phyloP scores from a whole-genome alignment of 2,888 invertebrate species.

The Noctua comes region DNA sequence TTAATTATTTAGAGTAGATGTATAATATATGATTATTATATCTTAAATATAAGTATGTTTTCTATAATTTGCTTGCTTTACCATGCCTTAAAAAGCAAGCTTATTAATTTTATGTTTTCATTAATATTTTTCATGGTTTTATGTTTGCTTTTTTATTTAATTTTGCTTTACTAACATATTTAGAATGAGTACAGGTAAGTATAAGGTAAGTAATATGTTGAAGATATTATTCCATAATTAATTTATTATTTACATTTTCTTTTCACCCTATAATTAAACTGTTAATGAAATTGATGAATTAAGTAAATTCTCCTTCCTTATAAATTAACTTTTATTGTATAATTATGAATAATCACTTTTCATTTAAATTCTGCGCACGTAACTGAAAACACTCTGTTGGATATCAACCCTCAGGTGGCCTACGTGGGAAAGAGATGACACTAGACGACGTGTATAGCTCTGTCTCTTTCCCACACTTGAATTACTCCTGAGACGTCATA shows the following conservation, averaged over 20 bases:
- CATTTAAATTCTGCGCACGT: not conserved
- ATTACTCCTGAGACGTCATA: no score
- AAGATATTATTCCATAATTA: not conserved
- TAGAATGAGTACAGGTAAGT: slow-evolving; percentile 23
- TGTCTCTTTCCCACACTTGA: no score
- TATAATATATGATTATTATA: not conserved
- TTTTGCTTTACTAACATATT: slow-evolving; percentile 8
- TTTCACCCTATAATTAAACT: not conserved
- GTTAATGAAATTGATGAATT: not conserved
- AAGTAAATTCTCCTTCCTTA: not conserved
- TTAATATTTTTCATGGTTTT: slow-evolving; percentile 11
- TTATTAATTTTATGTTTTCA: slow-evolving; percentile 27
- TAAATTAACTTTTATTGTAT: not conserved
- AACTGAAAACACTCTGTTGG: not conserved
- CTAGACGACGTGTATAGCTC: no score
- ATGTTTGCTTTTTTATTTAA: slow-evolving; percentile 17
- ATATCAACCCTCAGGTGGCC: no score
- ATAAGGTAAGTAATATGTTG: slow-evolving; percentile 26
- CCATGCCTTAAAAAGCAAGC: not conserved
- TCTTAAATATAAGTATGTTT: slow-evolving; percentile 6
- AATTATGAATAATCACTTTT: not conserved
- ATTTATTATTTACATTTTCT: not conserved
- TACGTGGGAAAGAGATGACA: no score
- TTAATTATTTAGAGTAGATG: slow-evolving; percentile 20
- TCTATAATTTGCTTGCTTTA: slow-evolving; percentile 23